Evolutionary conservation across 1,140 invertebrate genomes (phyloP), one percentile per base, ranked within the genome.

Genomic region (Brachionus calyciflorus): DNA sequence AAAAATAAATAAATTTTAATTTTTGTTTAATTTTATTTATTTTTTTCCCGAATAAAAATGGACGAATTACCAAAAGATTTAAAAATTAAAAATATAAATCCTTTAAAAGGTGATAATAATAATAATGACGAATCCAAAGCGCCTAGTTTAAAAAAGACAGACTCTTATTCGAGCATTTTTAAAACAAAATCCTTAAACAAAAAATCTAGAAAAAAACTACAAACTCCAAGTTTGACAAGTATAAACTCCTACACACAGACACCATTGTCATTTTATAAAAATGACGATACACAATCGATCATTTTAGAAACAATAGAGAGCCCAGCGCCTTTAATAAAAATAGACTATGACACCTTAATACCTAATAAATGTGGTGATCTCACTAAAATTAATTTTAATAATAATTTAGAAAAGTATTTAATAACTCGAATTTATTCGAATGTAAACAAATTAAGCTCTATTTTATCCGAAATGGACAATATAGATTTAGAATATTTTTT

Each of bases 361-460:
- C 40, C 60, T 21, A 65, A 49, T 40, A 4, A 53, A 51, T 33
- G 41, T 24, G 48, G 44, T 19, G 69, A 73, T 55, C 51, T 73
- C 46, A 24, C 69, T 10, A 73, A 73, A 73, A 26, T 73, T 48
- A 51, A 28, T 1, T 73, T 26, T 33, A 24, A 30, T 1, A 73
- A 73, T 37, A 30, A 55, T 41, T 24, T 73, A 10, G 69, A 73
- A 73, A 73, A 73, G 48, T 73, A 73, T 37, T 21, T 73, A 21
- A 73, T 73, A 2, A 49, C 46, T 33, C 44, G 46, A 4, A 49
- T 73, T 2, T 73, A 73, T 26, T 73, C 69, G 3, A 49, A 55
- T 55, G 28, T 55, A 12, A 51, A 49, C 28, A 73, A 73, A 73
- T 53, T 73, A 24, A 51, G 46, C 17, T 21, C 12, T 51, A 26